A percentile compares a stretch with the other conserved stretches of the same genome.
phyloP scores from a whole-genome alignment of 2,113 vertebrate genomes.

The Mystacornis crossleyi region DNA sequence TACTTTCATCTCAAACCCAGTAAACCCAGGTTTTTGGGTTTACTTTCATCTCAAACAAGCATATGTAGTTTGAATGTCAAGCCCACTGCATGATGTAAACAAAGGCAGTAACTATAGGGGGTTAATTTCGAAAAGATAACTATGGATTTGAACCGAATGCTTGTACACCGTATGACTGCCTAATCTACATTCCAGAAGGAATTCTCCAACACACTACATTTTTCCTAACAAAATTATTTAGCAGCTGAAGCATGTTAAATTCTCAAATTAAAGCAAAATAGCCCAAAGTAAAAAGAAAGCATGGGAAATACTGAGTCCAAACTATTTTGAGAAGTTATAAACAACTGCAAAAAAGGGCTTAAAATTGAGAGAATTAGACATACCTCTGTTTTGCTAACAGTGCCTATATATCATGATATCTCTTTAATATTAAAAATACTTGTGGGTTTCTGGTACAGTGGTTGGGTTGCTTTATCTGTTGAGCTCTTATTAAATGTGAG shows the following conservation, averaged over 20 bases:
- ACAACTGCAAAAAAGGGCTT: not conserved
- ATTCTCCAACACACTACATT: not conserved
- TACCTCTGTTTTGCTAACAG: not conserved
- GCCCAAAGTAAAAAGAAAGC: not conserved
- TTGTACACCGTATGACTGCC: not conserved
- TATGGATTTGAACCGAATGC: not conserved
- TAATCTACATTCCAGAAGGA: not conserved
- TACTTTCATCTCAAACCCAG: not conserved
- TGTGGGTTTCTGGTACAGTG: not conserved
- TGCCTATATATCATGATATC: not conserved
- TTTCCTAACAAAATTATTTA: not conserved
- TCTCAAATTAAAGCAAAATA: not conserved
- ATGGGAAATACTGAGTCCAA: not conserved
- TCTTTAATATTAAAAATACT: not conserved
- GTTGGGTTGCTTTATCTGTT: not conserved
- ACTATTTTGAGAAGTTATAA: not conserved
- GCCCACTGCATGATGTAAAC: not conserved
- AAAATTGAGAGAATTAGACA: not conserved
- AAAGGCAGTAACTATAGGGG: not conserved
- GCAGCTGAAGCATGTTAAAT: not conserved
- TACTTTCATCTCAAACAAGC: not conserved
- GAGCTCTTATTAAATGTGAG: not conserved
- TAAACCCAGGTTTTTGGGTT: not conserved
- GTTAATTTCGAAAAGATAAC: not conserved
- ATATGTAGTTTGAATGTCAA: not conserved